Evolutionary conservation across 1,140 invertebrate species (phyloP), one percentile per base, ranked within the genome.

Genomic region (Aphelenchoides besseyi): DNA sequence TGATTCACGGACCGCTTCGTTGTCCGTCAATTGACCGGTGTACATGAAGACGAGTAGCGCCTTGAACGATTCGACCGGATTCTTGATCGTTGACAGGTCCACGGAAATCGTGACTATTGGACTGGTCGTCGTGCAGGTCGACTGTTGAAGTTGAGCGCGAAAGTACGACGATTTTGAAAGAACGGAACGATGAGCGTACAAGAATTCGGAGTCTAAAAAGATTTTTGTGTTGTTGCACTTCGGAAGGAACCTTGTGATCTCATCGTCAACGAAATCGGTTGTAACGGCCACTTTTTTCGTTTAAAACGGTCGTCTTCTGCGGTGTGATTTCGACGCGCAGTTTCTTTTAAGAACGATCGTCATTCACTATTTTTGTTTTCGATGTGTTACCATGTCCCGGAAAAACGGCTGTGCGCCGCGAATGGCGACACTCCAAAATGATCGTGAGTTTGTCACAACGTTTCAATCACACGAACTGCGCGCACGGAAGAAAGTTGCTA

Each of bases 121-220:
- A 33, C 5, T 26, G 9, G 57, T 29, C 32, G 63, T 36, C 30
- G 68, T 18, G 16, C 32, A 30, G 35, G 30, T 32, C 30, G 62
- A 74, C 41, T 64, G 68, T 61, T 55, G 69, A 53, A 71, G 68
- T 37, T 32, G 71, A 12, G 36, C 66, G 41, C 68, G 76, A 30
- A 79, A 71, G 36, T 55, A 32, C 18, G 69, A 37, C 28, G 78
- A 81, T 57, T 70, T 70, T n/a, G 71, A 62, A 26, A 79, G 74
- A 30, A 76, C 69, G 16, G 66, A n/a, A 28, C 77, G 71, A 62
- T 79, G 77, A 28, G 59, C 73, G 55, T 67, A 77, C 3, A 79
- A 16, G 23, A 48, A 48, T 23, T 48, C 41, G n/a, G n/a, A n/a
- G 12, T 48, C 41, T 48, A 23, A 48, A 48, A 48, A n/a, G n/a